These are phyloP conservation scores for Ciconia boyciana DNA, from an alignment of 2,113 vertebrate species.

Conservation along the genomic window DNA sequence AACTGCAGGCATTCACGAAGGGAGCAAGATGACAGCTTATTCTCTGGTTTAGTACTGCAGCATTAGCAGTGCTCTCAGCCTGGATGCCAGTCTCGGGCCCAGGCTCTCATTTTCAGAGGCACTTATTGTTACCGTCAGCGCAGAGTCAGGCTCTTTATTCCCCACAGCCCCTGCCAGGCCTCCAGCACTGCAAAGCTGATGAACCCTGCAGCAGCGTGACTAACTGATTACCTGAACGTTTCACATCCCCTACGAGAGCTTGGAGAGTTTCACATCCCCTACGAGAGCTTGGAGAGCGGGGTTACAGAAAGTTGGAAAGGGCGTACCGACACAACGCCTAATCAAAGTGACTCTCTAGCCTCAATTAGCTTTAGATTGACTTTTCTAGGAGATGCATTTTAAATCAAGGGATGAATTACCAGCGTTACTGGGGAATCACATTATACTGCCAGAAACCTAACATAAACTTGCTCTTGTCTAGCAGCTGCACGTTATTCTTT, in stretches of 20 bases:
- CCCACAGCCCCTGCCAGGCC: neutral
- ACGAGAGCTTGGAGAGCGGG: accelerated
- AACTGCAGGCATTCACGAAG: accelerated
- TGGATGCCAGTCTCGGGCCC: neutral
- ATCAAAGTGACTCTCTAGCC: neutral
- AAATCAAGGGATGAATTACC: neutral
- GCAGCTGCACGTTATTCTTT: neutral
- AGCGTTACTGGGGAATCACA: accelerated
- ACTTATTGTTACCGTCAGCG: neutral
- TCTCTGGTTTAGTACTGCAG: accelerated
- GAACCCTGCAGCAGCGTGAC: neutral
- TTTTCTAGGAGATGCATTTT: neutral
- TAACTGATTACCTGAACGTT: accelerated
- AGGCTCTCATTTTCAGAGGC: neutral
- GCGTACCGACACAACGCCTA: accelerated
- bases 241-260: neutral
- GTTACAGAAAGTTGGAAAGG: neutral
- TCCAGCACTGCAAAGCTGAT: neutral
- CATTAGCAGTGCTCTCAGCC: neutral
- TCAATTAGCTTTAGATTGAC: neutral
- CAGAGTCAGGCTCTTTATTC: neutral
- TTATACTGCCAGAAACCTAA: accelerated
- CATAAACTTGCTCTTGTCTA: neutral
- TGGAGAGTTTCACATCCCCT: neutral
- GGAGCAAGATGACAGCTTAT: accelerated